A percentile compares a stretch with the other conserved stretches of the same genome.
phyloP scores from a whole-genome alignment of 2,888 invertebrate genomes.

The Sicus ferrugineus region DNA sequence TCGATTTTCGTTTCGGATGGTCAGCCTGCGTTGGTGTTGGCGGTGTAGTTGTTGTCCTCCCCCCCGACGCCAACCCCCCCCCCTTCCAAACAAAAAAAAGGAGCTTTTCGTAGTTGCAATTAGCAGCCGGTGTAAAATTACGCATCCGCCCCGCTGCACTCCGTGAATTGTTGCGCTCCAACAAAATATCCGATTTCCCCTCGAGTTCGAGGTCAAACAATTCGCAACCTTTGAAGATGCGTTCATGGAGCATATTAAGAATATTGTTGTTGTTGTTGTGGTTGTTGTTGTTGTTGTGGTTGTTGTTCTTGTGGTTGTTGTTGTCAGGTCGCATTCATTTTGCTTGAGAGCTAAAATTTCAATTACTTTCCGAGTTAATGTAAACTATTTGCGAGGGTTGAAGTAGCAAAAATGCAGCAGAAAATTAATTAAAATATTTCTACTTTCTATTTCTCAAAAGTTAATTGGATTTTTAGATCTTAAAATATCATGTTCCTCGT shows the following conservation, averaged over 20 bases:
- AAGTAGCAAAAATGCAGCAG: too few relatives aligned
- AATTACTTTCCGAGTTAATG: too few relatives aligned
- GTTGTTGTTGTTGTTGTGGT: background rate
- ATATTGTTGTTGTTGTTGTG: too few relatives aligned
- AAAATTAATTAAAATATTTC: too few relatives aligned
- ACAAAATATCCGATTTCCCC: background rate
- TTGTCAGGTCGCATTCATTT: too few relatives aligned
- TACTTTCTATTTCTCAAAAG: too few relatives aligned
- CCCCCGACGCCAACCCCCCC: background rate
- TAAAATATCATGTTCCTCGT: too few relatives aligned
- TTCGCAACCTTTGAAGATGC: background rate
- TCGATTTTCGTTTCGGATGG: constrained; percentile 11
- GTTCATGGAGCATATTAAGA: too few relatives aligned
- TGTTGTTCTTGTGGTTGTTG: background rate
- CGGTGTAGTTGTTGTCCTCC: background rate
- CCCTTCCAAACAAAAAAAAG: too few relatives aligned
- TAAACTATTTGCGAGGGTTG: too few relatives aligned
- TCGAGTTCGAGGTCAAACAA: background rate
- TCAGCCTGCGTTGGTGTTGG: background rate
- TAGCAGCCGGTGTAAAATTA: constrained; percentile 17
- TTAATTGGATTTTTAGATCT: too few relatives aligned
- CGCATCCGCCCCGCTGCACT: constrained; percentile 11
- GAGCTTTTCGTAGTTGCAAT: background rate
- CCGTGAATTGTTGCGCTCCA: background rate
- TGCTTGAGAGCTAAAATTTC: background rate